Percentiles rank a stretch among this genome's conserved stretches.
Evolutionary conservation across 1,140 invertebrate genomes (phyloP).

Genomic region (Philaenus spumarius): DNA sequence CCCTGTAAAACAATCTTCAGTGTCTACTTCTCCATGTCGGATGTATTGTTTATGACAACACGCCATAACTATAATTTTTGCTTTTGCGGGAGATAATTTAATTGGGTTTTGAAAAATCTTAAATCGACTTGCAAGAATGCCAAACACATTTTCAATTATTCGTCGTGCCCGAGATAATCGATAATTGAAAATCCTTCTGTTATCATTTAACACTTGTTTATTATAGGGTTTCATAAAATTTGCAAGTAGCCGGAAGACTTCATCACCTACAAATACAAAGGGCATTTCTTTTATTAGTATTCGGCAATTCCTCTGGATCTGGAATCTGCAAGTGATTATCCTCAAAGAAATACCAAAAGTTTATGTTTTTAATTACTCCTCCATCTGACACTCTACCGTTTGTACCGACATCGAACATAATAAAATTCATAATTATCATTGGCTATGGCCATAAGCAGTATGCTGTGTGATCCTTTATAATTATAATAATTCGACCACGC

Average conservation of each 20-base stretch:
- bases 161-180: conserved; percentile 34
- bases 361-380: conserved; percentile 34
- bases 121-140: conserved; percentile 33
- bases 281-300: conserved; percentile 1
- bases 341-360: conserved; percentile 24
- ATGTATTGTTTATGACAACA: too few relatives aligned
- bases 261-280: conserved; percentile 38
- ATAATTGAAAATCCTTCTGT: conserved; percentile 42
- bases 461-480: too few relatives aligned
- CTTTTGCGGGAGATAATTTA: too few relatives aligned
- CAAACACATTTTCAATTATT: conserved; percentile 42
- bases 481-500: too few relatives aligned
- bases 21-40: too few relatives aligned
- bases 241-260: conserved; percentile 36
- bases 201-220: conserved; percentile 30
- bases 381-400: too few relatives aligned
- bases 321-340: conserved; percentile 23
- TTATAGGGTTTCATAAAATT: conserved; percentile 32
- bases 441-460: too few relatives aligned
- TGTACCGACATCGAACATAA: too few relatives aligned
- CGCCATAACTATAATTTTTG: too few relatives aligned
- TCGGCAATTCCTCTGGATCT: conserved; percentile 11
- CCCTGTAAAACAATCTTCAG: too few relatives aligned
- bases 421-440: too few relatives aligned
- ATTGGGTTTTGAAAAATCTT: too few relatives aligned